Evolutionary conservation across 2,797 vertebrate genomes (phyloP).

Genomic region (Capromys pilorides): DNA sequence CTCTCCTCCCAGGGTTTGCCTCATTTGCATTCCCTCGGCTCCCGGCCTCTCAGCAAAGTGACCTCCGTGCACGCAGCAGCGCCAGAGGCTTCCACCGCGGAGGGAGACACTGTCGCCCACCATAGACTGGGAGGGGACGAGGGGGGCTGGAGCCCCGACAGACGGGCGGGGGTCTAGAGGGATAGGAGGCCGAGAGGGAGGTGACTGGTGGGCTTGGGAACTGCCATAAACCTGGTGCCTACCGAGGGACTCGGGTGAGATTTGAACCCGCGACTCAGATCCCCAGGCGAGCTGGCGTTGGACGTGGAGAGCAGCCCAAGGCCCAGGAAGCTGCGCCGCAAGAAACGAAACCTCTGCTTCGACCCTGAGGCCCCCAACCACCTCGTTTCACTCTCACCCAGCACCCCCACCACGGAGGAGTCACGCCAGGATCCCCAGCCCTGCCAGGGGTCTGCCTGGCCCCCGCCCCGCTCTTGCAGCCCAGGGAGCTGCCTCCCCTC

Average conservation of each 20-base stretch:
- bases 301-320: neutral
- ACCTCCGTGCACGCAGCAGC: conserved; percentile 77
- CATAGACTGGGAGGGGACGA: neutral
- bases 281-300: conserved; percentile 17
- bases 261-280: conserved; percentile 65
- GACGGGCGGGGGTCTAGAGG: neutral
- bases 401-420: neutral
- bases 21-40: conserved; percentile 83
- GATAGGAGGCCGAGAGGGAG: neutral
- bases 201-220: neutral
- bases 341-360: conserved; percentile 3
- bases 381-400: too few species aligned
- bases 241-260: neutral
- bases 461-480: neutral
- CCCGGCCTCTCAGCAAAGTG: conserved; percentile 80
- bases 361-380: neutral
- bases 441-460: neutral
- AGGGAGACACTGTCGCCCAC: conserved; percentile 66
- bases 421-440: neutral
- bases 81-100: conserved; percentile 68
- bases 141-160: neutral
- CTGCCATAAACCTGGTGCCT: neutral
- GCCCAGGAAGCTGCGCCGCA: neutral
- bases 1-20: conserved; percentile 73
- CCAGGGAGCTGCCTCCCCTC: conserved; percentile 56